Conservation (phyloP, 2,113 vertebrate genomes). For the Cochlearius cochlearius region DNA sequence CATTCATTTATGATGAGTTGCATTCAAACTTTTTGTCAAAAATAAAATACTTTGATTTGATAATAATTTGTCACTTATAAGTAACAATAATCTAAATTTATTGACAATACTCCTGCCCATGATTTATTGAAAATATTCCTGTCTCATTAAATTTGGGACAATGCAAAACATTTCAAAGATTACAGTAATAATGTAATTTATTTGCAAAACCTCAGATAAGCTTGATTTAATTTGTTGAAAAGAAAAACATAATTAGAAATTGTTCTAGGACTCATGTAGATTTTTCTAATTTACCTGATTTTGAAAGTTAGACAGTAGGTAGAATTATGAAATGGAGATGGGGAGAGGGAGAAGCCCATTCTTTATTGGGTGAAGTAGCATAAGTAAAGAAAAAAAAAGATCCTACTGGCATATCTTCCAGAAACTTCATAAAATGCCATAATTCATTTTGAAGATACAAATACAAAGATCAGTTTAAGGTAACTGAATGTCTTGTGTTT, state of each 20-base stretch:
- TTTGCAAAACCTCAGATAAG: neutral
- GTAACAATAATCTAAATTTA: neutral
- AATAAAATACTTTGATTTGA: neutral
- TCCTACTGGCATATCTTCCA: neutral
- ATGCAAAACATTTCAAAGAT: neutral
- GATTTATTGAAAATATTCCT: neutral
- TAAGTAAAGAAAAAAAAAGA: neutral
- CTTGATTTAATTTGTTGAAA: neutral
- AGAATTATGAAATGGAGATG: neutral
- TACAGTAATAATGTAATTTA: neutral
- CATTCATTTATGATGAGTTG: neutral
- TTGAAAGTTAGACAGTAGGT: neutral
- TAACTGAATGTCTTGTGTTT: neutral
- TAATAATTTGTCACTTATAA: neutral
- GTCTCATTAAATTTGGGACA: neutral
- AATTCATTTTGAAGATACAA: neutral
- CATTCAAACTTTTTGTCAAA: neutral
- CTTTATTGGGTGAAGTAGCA: neutral
- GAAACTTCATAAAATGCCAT: neutral
- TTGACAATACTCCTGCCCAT: neutral
- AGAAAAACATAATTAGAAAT: neutral
- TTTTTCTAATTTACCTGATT: neutral
- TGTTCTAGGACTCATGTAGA: neutral
- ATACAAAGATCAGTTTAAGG: neutral
- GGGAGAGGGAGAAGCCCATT: neutral